Percentiles rank a stretch among this genome's conserved stretches.
phyloP scores from a whole-genome alignment of 2,888 invertebrate genomes.

The Frankliniella intonsa region DNA sequence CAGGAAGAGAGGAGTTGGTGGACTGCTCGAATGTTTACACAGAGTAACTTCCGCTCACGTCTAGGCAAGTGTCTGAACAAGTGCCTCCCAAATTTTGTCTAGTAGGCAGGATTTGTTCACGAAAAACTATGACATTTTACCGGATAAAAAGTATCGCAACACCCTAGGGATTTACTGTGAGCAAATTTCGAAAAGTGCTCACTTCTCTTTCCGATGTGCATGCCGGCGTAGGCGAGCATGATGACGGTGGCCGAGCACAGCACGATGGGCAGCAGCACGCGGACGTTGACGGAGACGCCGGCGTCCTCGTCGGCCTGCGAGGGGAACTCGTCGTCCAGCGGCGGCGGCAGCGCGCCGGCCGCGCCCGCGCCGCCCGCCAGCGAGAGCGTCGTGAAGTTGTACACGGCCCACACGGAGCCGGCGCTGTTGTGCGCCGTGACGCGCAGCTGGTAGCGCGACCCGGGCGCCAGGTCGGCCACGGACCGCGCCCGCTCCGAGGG shows the following conservation, averaged over 20 bases:
- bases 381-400: slow-evolving; percentile 79
- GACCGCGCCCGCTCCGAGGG: slow-evolving; percentile 77
- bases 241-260: slow-evolving; percentile 7
- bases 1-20: not conserved
- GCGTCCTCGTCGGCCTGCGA: not conserved
- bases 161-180: no score
- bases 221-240: slow-evolving; percentile 4
- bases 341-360: slow-evolving; percentile 41
- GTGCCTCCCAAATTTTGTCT: no score
- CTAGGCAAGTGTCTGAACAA: no score
- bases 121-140: no score
- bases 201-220: slow-evolving; percentile 12
- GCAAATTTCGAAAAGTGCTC: not conserved
- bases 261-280: slow-evolving; percentile 4
- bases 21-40: no score
- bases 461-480: slow-evolving; percentile 69
- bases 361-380: slow-evolving; percentile 60
- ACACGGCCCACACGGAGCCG: slow-evolving; percentile 74
- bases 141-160: no score
- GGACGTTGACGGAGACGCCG: not conserved
- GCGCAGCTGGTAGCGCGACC: slow-evolving; percentile 51
- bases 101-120: no score
- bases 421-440: slow-evolving; percentile 76
- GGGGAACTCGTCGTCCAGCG: not conserved
- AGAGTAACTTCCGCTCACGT: no score